Evolutionary conservation across 2,797 vertebrate species (phyloP).

Genomic region (Trematomus bernacchii): DNA sequence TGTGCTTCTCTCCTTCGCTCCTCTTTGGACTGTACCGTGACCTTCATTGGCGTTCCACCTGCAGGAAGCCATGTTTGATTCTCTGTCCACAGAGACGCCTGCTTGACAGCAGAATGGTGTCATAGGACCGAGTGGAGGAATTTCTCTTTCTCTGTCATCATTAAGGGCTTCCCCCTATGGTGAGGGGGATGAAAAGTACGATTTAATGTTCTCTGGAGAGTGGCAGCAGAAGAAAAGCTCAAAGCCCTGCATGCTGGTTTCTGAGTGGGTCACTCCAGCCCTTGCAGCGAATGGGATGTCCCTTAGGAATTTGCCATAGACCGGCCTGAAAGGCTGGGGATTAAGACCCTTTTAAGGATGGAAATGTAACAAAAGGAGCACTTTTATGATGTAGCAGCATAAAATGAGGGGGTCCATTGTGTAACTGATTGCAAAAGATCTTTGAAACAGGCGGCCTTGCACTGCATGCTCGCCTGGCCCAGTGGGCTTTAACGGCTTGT

Average conservation of each 20-base stretch:
- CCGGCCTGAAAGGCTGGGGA: constrained; percentile 93
- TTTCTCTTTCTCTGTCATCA: constrained; percentile 93
- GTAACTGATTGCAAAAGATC: constrained; percentile 92
- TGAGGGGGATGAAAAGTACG: constrained; percentile 91
- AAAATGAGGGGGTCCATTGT: constrained; percentile 97
- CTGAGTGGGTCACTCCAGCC: constrained; percentile 89
- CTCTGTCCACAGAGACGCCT: constrained; percentile 85
- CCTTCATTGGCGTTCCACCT: constrained; percentile 90
- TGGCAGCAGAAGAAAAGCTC: constrained; percentile 88
- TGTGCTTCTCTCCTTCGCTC: constrained; percentile 58
- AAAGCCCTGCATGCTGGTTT: constrained; percentile 90
- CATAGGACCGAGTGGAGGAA: constrained; percentile 90
- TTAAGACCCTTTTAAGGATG: constrained; percentile 95
- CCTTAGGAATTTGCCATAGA: constrained; percentile 93
- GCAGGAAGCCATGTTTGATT: constrained; percentile 94
- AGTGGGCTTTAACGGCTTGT: constrained; percentile 84
- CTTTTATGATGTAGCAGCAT: constrained; percentile 98
- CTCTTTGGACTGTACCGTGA: constrained; percentile 84
- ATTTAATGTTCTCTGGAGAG: constrained; percentile 94
- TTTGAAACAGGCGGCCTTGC: constrained; percentile 88
- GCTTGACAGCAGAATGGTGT: constrained; percentile 90
- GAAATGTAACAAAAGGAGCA: constrained; percentile 98
- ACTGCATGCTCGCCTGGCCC: constrained; percentile 82
- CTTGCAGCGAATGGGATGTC: constrained; percentile 93
- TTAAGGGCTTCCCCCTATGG: constrained; percentile 91